These are phyloP conservation scores for Calyptomena viridis DNA, from an alignment of 2,113 vertebrate species.

Conservation along the genomic window DNA sequence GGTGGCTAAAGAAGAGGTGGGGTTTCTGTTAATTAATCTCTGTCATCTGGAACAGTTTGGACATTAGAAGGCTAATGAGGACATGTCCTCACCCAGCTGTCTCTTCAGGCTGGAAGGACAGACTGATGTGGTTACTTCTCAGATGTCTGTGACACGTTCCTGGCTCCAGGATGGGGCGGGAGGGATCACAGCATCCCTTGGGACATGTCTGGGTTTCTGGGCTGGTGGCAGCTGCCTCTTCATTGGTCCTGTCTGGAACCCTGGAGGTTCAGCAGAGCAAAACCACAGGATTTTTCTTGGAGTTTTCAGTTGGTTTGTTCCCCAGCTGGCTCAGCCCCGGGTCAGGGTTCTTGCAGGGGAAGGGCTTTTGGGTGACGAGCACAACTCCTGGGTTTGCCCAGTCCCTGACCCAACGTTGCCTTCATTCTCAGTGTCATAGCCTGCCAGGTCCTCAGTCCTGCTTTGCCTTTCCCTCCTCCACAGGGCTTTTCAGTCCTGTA, in stretches of 20 bases:
- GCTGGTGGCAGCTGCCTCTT: neutral
- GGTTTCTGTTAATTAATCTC: neutral
- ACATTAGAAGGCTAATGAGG: neutral
- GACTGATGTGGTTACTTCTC: neutral
- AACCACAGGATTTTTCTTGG: neutral
- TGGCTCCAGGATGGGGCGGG: neutral
- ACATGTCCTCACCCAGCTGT: neutral
- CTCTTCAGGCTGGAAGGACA: neutral
- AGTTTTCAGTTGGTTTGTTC: neutral
- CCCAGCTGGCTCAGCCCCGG: neutral
- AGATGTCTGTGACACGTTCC: neutral
- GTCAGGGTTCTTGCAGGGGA: neutral
- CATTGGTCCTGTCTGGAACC: neutral
- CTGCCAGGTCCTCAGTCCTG: neutral
- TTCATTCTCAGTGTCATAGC: neutral
- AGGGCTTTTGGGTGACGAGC: neutral
- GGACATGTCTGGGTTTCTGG: rapidly evolving
- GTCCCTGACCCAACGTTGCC: neutral
- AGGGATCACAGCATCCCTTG: neutral
- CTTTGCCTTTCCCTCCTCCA: neutral
- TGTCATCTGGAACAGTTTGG: neutral
- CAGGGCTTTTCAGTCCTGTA: neutral
- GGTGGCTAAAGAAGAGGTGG: neutral
- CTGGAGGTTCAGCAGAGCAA: neutral
- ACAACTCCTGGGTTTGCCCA: neutral